phyloP scores from a whole-genome alignment of 1,140 invertebrate genomes.

The Platorchestia sp. region DNA sequence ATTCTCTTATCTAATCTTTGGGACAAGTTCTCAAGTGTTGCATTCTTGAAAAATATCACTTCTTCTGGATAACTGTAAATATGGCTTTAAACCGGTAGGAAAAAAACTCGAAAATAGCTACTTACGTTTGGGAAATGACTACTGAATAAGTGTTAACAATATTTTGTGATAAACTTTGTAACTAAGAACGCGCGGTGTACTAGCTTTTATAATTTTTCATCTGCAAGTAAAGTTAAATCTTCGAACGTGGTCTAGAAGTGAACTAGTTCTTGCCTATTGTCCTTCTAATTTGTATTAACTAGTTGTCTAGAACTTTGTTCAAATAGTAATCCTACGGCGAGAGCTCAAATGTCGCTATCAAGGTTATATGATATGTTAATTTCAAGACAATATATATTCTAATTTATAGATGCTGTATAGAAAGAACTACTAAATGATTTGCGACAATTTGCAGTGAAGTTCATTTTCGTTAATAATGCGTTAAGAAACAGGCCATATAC shows the following conservation, averaged over 20 bases:
- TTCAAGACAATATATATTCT: not conserved
- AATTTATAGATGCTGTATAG: not conserved
- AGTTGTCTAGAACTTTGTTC: not conserved
- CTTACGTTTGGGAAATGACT: not conserved
- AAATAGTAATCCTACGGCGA: not conserved
- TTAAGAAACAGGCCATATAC: not conserved
- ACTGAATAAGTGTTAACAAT: not conserved
- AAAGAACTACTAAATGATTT: not conserved
- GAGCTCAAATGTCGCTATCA: not conserved
- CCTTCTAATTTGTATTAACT: not conserved
- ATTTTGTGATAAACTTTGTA: not conserved
- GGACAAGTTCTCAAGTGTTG: conserved; percentile 6
- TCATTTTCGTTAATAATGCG: not conserved
- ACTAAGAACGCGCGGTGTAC: not conserved
- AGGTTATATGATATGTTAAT: not conserved
- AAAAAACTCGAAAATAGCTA: not conserved
- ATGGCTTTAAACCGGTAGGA: not conserved
- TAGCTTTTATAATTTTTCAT: not conserved
- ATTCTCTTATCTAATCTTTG: conserved; percentile 48
- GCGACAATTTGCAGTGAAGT: not conserved
- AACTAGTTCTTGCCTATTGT: not conserved
- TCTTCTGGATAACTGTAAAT: not conserved
- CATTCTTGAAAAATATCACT: not conserved
- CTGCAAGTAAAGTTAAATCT: not conserved
- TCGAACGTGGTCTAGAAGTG: not conserved